These are phyloP conservation scores for Orthochromis malagaraziensis DNA, from an alignment of 2,113 vertebrate species.

Conservation along the genomic window DNA sequence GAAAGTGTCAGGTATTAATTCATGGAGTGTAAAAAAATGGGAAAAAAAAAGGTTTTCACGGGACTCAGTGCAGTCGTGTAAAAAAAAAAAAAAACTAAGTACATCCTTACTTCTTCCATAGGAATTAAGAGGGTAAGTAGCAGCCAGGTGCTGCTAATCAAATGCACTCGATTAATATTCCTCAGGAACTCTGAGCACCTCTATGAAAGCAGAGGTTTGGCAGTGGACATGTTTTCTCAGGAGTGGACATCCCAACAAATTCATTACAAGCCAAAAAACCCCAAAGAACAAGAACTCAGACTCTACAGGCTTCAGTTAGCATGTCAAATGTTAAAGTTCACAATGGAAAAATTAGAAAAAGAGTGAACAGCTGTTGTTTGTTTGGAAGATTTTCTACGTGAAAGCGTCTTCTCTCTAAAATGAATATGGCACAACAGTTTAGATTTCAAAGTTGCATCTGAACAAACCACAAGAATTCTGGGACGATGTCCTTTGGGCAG, in stretches of 20 bases:
- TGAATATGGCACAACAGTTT: background rate
- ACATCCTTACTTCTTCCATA: background rate
- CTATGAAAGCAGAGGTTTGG: background rate
- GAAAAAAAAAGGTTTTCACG: background rate
- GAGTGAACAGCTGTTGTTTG: background rate
- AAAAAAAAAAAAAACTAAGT: background rate
- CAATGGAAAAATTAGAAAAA: background rate
- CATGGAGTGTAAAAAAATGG: background rate
- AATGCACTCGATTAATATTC: background rate
- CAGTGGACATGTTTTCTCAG: background rate
- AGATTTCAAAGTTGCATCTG: background rate
- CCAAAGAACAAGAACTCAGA: background rate
- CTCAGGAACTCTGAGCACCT: background rate
- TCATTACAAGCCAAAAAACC: fast-evolving
- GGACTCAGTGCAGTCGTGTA: background rate
- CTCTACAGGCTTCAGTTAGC: background rate
- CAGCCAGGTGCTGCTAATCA: background rate
- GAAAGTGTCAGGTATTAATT: no score
- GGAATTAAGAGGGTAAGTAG: background rate
- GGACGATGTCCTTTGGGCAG: background rate
- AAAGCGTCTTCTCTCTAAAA: background rate
- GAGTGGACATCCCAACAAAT: background rate
- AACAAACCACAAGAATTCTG: background rate
- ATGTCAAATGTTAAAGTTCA: background rate
- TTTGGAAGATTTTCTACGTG: background rate